phyloP scores from a whole-genome alignment of 2,888 invertebrate genomes.

The Helleia helle region DNA sequence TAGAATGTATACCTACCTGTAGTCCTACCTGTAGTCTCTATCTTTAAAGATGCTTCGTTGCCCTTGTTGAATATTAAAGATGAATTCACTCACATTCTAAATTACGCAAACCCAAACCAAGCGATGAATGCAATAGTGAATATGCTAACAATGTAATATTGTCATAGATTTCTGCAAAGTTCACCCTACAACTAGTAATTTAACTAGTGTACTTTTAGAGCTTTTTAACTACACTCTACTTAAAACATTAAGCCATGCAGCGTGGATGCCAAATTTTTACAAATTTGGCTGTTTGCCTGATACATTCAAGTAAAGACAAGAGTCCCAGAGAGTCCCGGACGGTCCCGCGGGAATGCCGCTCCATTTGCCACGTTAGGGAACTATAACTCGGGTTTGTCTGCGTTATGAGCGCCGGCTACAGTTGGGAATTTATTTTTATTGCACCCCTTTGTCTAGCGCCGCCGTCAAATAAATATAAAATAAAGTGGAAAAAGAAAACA shows the following conservation, averaged over 20 bases:
- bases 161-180: too few relatives aligned
- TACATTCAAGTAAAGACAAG: neutral
- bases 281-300: constrained; percentile 8
- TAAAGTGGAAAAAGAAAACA: constrained; percentile 1
- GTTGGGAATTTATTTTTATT: constrained; percentile 7
- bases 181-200: too few relatives aligned
- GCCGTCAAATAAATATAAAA: constrained; percentile 5
- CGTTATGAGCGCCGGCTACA: constrained; percentile 8
- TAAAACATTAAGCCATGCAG: neutral
- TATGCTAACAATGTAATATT: too few relatives aligned
- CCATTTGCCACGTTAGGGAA: constrained; percentile 49
- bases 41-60: too few relatives aligned
- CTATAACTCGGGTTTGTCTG: constrained; percentile 31
- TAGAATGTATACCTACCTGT: too few relatives aligned
- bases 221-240: too few relatives aligned
- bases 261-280: constrained; percentile 9
- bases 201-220: too few relatives aligned
- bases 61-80: too few relatives aligned
- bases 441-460: constrained; percentile 4
- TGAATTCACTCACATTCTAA: too few relatives aligned
- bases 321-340: neutral
- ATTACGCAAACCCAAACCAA: too few relatives aligned
- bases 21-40: too few relatives aligned
- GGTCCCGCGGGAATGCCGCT: constrained; percentile 11
- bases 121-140: too few relatives aligned